Base-by-base conservation (phyloP, 2,797 vertebrate genomes). In the Danio aesculapii region DNA sequence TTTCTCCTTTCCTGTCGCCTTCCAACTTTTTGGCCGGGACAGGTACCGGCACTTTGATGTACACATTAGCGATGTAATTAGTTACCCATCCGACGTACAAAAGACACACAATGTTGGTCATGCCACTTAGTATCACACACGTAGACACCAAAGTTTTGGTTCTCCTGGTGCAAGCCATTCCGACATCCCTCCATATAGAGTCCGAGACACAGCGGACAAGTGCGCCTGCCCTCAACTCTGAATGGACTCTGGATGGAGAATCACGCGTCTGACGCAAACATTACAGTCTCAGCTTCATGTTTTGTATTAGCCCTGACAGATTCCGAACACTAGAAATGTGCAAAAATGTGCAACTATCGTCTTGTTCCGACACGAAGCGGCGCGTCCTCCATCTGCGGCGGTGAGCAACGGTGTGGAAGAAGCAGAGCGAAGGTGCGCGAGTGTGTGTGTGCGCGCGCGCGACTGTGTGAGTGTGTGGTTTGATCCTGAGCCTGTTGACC, bases 141-240 rank as follows among this genome's bases (percentile, higher is more conserved):
- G 97, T 98, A 91, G 97, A 98, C 93, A 99, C 97, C 92, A 99
- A 97, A 96, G 97, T 98, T 97, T 99, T 98, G 94, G 97, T 97
- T 95, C 97, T 98, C 94, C 98, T 98, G 92, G 96, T 97, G 94
- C 98, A 99, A 94, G 96, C 96, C 98, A 99, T 99, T 86, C 95
- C 97, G 92, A 94, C 92, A 93, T 95, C 92, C 94, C 97, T 98
- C 95, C 97, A 75, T 76, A 67, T 70, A 49, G 73, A 59, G 96
- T 95, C 84, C 90, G 76, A 78, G 77, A 81, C 81, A 85, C 89
- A 84, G 90, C 90, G 91, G 86, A 91, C 84, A 80, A 91, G 92
- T 72, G 88, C 92, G 91, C 53, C 84, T 81, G 67, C 57, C 9
- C 57, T 81, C 88, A 92, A 92, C 53, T 69, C 69, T 72, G 46